Evolutionary conservation across 2,797 vertebrate species (phyloP).

Genomic region (Thaleichthys pacificus): DNA sequence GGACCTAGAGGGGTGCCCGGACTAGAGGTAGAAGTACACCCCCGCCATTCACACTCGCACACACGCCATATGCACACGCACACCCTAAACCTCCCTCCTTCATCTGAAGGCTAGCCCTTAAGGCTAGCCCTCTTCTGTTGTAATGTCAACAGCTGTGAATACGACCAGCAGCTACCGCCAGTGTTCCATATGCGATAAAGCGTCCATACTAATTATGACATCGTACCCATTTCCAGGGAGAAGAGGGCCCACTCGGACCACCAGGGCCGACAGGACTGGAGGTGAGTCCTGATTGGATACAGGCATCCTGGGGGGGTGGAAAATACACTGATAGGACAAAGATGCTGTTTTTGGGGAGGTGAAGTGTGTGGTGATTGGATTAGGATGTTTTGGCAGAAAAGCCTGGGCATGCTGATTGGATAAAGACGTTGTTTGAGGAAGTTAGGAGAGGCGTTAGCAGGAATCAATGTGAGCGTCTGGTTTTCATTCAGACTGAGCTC

Average conservation of each 20-base stretch:
- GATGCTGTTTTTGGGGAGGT: not conserved
- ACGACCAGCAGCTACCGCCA: not conserved
- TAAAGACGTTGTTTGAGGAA: not conserved
- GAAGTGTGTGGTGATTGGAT: not conserved
- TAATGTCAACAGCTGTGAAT: not conserved
- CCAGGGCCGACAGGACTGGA: slow-evolving; percentile 87
- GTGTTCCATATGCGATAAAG: not conserved
- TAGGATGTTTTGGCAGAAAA: not conserved
- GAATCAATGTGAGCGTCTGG: not conserved
- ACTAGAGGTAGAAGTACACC: slow-evolving; percentile 78
- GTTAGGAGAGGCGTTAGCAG: slow-evolving; percentile 5
- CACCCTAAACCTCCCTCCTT: not conserved
- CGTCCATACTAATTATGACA: slow-evolving; percentile 35
- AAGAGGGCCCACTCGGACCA: slow-evolving; percentile 91
- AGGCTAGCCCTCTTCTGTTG: not conserved
- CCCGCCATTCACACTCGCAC: no score
- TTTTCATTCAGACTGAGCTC: slow-evolving; percentile 18
- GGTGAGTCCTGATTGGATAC: slow-evolving; percentile 75
- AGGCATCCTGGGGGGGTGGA: slow-evolving; percentile 6
- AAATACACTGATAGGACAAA: not conserved
- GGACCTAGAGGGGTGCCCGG: slow-evolving; percentile 91
- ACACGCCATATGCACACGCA: not conserved
- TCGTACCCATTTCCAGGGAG: slow-evolving; percentile 79
- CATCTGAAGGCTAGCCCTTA: no score
- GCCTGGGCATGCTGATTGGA: not conserved